Conservation (phyloP, 1,140 invertebrate species). For the Drosophila ambigua region DNA sequence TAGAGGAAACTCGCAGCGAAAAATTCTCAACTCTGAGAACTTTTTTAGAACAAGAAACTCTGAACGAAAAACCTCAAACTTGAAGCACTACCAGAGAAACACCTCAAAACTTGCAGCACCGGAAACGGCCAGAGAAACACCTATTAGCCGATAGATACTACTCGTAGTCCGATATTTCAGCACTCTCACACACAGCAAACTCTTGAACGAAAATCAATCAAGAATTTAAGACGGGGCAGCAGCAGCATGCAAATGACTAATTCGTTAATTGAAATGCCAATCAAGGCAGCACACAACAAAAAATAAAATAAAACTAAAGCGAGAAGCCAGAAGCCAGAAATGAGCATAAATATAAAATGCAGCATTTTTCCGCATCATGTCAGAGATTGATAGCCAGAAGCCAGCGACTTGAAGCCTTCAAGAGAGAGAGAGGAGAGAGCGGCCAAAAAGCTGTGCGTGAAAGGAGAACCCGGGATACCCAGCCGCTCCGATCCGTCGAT, state of each 20-base stretch:
- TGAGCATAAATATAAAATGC: constrained; percentile 28
- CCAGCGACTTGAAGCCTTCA: constrained; percentile 21
- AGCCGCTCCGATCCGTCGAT: neutral
- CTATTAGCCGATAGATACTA: too few relatives aligned
- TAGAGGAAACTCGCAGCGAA: too few relatives aligned
- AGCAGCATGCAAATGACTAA: constrained; percentile 57
- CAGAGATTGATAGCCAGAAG: constrained; percentile 61
- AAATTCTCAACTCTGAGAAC: too few relatives aligned
- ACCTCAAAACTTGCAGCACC: neutral
- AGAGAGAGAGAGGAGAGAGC: too few relatives aligned
- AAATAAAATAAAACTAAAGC: constrained; percentile 4
- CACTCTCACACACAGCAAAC: constrained; percentile 5
- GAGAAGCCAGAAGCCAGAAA: neutral
- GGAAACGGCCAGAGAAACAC: constrained; percentile 6
- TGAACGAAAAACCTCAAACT: too few relatives aligned
- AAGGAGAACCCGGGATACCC: constrained; percentile 47
- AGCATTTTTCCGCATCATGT: constrained; percentile 53
- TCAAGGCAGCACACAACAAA: constrained; percentile 25
- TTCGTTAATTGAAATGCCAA: constrained; percentile 70
- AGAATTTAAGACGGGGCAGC: constrained; percentile 2
- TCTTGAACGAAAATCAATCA: constrained; percentile 30
- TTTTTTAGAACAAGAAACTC: too few relatives aligned
- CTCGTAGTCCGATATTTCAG: neutral
- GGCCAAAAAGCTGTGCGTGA: constrained; percentile 54
- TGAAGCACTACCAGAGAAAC: too few relatives aligned